Evolutionary conservation across 2,113 vertebrate species (phyloP).

Genomic region (Pterocles orientalis): DNA sequence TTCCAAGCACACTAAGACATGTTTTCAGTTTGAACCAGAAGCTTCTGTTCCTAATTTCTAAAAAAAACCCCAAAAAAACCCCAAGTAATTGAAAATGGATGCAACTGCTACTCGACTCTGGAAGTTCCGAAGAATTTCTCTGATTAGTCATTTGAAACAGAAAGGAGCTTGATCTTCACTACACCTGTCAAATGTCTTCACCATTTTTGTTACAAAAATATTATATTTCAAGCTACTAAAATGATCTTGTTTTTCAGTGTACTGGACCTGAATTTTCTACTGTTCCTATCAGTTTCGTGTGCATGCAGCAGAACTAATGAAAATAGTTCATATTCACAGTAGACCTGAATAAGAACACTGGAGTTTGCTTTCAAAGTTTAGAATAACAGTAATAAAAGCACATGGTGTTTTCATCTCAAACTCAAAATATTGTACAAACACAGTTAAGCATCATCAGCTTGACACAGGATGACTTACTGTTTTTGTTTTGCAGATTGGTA

Average conservation of each 20-base stretch:
- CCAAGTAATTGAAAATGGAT: constrained; percentile 60
- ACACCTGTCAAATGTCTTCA: constrained; percentile 42
- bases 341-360: background rate
- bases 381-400: background rate
- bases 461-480: background rate
- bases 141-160: constrained; percentile 57
- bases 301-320: background rate
- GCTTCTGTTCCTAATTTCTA: constrained; percentile 62
- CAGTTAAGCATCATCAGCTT: background rate
- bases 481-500: background rate
- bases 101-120: constrained; percentile 3
- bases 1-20: constrained; percentile 46
- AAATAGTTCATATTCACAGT: background rate
- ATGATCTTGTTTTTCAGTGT: background rate
- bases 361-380: background rate
- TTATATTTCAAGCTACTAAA: constrained; percentile 43
- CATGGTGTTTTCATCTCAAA: background rate
- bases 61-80: background rate
- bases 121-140: constrained; percentile 46
- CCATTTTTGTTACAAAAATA: constrained; percentile 39
- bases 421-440: background rate
- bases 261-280: background rate
- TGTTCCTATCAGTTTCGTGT: background rate
- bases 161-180: constrained; percentile 53
- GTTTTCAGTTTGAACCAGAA: constrained; percentile 46